Base-by-base conservation (phyloP, 1,140 invertebrate genomes). In the Diabrotica virgifera region DNA sequence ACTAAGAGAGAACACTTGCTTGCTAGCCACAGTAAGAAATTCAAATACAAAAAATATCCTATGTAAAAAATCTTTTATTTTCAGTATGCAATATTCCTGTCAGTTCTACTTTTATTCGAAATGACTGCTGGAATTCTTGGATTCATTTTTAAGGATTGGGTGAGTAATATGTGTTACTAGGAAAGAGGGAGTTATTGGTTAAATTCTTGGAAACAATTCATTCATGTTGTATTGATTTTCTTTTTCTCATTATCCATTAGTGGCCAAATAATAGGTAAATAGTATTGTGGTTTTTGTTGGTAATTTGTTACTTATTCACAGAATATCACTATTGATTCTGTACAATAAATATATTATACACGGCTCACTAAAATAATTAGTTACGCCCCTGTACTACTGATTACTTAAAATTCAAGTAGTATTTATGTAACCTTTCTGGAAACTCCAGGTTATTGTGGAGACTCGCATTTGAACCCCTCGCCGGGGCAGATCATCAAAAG, bases 121-220 rank as follows among this genome's bases (percentile, higher is more conserved):
- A 89, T 98, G 82, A 90, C 93, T 37, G 87, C 91, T 56, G 95
- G 93, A 57, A 91, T 97, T 67, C 81, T 98, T 70, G 93, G 92
- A 64, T 97, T 98, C 82, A 90, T 98, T 64, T 96, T 97, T 76
- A 97, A 97, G 86, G 95, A 97, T 76, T 97, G 93, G 93, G 94
- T 96, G 84, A 88, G 86, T 76, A 14, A 9, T 12, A 60, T n/a
- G n/a, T n/a, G n/a, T 61, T 36, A 37, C 14, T 59, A 55, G 36
- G 37, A 51, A 55, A 24, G 24, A 24, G 24, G 4, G 1, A 24
- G 24, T 40, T 35, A 50, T 35, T 61, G 12, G 53, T 54, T 9
- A 54, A 54, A 54, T 54, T 11, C 9, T 4, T 2, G 35, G 12
- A 54, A 54, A 35, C 12, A n/a, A n/a, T n/a, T n/a, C 24, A 24